These are phyloP conservation scores for Percopsis transmontana DNA, from an alignment of 2,113 vertebrate species.

Conservation along the genomic window DNA sequence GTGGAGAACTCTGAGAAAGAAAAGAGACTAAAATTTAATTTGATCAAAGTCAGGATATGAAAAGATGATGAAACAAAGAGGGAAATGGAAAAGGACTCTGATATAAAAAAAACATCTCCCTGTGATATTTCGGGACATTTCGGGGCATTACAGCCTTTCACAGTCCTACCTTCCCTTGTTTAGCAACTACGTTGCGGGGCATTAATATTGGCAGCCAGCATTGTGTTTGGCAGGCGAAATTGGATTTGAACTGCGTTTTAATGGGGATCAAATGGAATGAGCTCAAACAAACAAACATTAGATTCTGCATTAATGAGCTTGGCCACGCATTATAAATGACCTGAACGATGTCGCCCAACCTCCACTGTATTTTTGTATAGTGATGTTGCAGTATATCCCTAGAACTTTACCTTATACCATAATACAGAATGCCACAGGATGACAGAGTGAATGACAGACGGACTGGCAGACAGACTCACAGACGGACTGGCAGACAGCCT, in stretches of 20 bases:
- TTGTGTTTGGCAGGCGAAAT: constrained; percentile 21
- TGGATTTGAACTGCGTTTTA: constrained; percentile 44
- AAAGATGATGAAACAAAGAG: constrained; percentile 38
- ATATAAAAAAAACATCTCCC: constrained; percentile 39
- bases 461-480: not conserved
- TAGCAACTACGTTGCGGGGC: not conserved
- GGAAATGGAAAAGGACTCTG: constrained; percentile 48
- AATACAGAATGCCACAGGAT: not conserved
- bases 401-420: constrained; percentile 1
- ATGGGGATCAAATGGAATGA: constrained; percentile 54
- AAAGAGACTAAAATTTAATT: constrained; percentile 23
- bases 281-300: constrained; percentile 61
- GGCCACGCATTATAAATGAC: constrained; percentile 43
- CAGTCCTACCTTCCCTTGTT: constrained; percentile 11
- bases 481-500: not conserved
- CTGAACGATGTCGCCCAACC: not conserved
- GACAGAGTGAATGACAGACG: constrained; percentile 1
- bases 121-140: constrained; percentile 39
- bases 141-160: constrained; percentile 38
- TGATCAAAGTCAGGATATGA: constrained; percentile 40
- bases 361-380: not conserved
- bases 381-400: not conserved
- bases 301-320: constrained; percentile 49
- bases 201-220: constrained; percentile 37
- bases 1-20: constrained; percentile 31